Evolutionary conservation across 2,113 vertebrate genomes (phyloP).

Genomic region (Paedocypris sp.): DNA sequence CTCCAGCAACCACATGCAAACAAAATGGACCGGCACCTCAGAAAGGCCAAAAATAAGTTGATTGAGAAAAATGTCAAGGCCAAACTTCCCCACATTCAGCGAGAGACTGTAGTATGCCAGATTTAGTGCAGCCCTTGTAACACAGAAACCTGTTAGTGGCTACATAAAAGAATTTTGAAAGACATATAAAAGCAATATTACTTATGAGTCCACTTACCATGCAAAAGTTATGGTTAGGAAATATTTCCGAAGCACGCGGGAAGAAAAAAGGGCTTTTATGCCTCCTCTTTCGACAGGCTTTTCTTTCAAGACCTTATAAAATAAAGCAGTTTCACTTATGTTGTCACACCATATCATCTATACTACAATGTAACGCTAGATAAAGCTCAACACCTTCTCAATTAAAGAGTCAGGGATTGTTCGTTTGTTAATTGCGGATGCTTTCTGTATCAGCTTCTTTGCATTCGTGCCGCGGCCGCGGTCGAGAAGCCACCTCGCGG

Average conservation of each 20-base stretch:
- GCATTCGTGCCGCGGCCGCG: constrained; percentile 63
- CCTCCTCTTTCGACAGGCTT: constrained; percentile 39
- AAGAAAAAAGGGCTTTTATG: constrained; percentile 42
- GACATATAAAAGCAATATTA: constrained; percentile 28
- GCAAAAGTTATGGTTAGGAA: constrained; percentile 45
- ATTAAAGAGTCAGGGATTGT: constrained; percentile 41
- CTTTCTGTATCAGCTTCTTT: constrained; percentile 60
- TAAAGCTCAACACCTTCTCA: constrained; percentile 41
- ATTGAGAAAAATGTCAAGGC: constrained; percentile 80
- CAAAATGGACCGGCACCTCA: constrained; percentile 65
- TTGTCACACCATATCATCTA: too few relatives aligned
- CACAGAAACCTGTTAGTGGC: constrained; percentile 29
- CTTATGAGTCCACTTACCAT: constrained; percentile 44
- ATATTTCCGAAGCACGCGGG: constrained; percentile 52
- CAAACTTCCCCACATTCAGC: constrained; percentile 78
- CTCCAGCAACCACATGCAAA: constrained; percentile 57
- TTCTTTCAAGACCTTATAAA: constrained; percentile 39
- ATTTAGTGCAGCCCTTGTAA: constrained; percentile 73
- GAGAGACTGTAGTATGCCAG: constrained; percentile 75
- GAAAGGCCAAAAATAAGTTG: constrained; percentile 76
- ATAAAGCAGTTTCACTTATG: not conserved
- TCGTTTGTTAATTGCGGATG: constrained; percentile 60
- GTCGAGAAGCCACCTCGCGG: constrained; percentile 74
- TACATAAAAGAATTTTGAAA: not conserved
- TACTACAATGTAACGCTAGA: not conserved